Evolutionary conservation across 2,797 vertebrate species (phyloP).

Genomic region (Triplophysa bombifrons): DNA sequence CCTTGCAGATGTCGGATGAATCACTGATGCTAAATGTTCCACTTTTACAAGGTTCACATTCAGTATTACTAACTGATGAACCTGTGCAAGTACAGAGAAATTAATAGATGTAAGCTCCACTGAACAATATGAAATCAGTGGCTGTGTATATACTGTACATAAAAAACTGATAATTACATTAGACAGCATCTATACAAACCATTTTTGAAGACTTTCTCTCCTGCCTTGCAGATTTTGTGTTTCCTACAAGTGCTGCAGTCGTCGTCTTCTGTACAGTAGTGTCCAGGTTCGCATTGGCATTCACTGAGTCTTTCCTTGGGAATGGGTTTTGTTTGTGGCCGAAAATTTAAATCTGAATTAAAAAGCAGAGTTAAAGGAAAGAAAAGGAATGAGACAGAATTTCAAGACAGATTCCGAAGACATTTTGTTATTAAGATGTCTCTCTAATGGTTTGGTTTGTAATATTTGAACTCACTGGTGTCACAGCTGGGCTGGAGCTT

Average conservation of each 20-base stretch:
- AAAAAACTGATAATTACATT: background rate
- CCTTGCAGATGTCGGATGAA: conserved; percentile 53
- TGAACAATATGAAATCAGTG: background rate
- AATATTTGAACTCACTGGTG: conserved; percentile 64
- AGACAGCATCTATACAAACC: background rate
- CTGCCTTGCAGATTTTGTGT: background rate
- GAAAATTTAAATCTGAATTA: conserved; percentile 68
- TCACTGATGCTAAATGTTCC: conserved; percentile 59
- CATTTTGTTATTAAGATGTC: background rate
- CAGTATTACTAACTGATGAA: conserved; percentile 46
- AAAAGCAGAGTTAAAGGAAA: conserved; percentile 9
- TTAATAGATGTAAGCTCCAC: background rate
- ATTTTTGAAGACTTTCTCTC: background rate
- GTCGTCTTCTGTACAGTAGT: background rate
- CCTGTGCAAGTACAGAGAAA: conserved; percentile 57
- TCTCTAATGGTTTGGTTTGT: background rate
- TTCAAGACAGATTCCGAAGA: background rate
- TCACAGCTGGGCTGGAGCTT: conserved; percentile 69
- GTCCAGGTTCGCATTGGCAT: background rate
- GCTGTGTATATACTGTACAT: background rate
- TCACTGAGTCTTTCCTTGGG: rapidly evolving
- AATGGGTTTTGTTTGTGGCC: rapidly evolving
- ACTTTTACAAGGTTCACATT: conserved; percentile 61
- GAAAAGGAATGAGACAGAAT: background rate
- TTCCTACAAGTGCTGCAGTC: background rate